phyloP scores from a whole-genome alignment of 2,113 vertebrate genomes.

The Rhizomys pruinosus region DNA sequence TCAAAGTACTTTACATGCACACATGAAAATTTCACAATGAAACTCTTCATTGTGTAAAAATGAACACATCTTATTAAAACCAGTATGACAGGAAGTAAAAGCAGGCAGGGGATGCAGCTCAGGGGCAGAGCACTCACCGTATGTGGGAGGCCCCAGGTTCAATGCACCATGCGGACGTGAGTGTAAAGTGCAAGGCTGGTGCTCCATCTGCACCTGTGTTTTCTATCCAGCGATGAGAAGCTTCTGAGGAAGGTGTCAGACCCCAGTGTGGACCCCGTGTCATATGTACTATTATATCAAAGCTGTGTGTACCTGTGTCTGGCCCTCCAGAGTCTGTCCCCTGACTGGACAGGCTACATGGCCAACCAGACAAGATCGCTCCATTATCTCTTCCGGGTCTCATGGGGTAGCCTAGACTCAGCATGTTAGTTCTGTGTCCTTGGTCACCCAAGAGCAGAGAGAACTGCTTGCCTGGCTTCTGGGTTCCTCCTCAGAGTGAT shows the following conservation, averaged over 20 bases:
- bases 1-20: too few species aligned
- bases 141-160: background rate
- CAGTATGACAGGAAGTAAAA: too few species aligned
- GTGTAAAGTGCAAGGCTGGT: background rate
- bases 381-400: background rate
- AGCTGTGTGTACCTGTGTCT: too few species aligned
- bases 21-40: too few species aligned
- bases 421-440: background rate
- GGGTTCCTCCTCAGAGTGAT: background rate
- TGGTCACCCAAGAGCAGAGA: background rate
- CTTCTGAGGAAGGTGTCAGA: too few species aligned
- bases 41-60: too few species aligned
- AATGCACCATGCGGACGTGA: background rate
- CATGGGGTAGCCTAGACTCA: too few species aligned
- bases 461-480: background rate
- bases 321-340: background rate
- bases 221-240: background rate
- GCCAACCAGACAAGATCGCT: too few species aligned
- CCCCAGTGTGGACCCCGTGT: fast-evolving
- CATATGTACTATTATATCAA: fast-evolving
- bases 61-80: too few species aligned
- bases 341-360: background rate
- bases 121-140: too few species aligned
- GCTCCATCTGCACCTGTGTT: background rate
- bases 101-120: too few species aligned